phyloP scores from a whole-genome alignment of 2,797 vertebrate species.

The Peromyscus melanophrys region DNA sequence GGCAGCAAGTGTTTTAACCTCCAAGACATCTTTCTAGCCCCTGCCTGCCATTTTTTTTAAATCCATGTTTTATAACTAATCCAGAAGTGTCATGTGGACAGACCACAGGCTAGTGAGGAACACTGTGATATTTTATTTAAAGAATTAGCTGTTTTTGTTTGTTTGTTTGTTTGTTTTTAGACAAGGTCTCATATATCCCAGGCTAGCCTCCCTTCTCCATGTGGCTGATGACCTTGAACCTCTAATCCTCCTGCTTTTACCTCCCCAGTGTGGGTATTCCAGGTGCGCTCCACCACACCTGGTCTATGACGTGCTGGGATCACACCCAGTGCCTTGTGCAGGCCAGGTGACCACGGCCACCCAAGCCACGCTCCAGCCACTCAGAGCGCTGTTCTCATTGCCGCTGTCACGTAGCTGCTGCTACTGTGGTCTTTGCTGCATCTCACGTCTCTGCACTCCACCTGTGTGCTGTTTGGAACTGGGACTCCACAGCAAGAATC shows the following conservation, averaged over 20 bases:
- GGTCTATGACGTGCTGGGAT: not conserved
- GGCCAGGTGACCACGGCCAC: no score
- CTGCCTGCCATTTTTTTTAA: not conserved
- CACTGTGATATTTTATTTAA: not conserved
- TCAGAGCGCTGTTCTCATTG: rapidly evolving
- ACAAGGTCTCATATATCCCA: not conserved
- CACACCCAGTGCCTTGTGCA: not conserved
- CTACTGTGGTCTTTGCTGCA: not conserved
- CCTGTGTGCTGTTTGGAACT: not conserved
- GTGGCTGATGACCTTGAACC: not conserved
- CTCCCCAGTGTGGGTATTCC: not conserved
- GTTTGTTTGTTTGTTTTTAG: no score
- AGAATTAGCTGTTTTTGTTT: not conserved
- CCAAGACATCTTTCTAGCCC: not conserved
- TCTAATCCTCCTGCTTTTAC: not conserved
- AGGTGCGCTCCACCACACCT: not conserved
- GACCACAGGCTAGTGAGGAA: not conserved
- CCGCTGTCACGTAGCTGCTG: not conserved
- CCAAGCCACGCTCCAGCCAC: not conserved
- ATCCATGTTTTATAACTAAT: not conserved
- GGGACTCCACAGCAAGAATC: not conserved
- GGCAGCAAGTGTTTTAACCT: not conserved
- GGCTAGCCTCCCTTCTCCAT: not conserved
- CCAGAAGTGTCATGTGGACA: not conserved
- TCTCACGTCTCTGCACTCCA: no score